Evolutionary conservation across 2,797 vertebrate species (phyloP).

Genomic region (Paedocypris micromegethes): DNA sequence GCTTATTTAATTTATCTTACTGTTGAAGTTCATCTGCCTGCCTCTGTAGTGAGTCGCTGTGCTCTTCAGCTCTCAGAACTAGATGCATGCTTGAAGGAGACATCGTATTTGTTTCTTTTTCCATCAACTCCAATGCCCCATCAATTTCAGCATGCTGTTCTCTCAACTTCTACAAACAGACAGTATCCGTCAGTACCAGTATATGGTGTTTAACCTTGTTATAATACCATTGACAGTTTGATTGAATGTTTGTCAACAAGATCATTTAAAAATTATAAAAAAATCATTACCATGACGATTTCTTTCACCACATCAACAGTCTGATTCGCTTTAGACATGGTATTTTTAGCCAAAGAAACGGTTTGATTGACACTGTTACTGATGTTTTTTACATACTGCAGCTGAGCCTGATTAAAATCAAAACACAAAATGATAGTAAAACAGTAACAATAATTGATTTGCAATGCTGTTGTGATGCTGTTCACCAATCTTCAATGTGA

Average conservation of each 20-base stretch:
- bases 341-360: constrained; percentile 57
- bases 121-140: constrained; percentile 76
- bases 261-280: not conserved
- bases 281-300: constrained; percentile 73
- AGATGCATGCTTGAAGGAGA: constrained; percentile 74
- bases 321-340: constrained; percentile 57
- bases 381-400: constrained; percentile 60
- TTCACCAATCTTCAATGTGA: not conserved
- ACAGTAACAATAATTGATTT: no score
- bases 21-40: constrained; percentile 75
- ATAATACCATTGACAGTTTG: no score
- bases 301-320: constrained; percentile 64
- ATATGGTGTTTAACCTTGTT: not conserved
- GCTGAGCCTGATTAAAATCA: constrained; percentile 53
- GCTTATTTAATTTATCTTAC: constrained; percentile 59
- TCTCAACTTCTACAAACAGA: constrained; percentile 72
- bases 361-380: constrained; percentile 60
- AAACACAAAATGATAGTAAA: not conserved
- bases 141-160: constrained; percentile 87
- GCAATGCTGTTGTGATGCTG: no score
- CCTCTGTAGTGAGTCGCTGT: constrained; percentile 73
- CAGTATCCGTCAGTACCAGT: not conserved
- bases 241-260: not conserved
- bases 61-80: constrained; percentile 75
- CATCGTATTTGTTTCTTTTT: constrained; percentile 74